Conservation (phyloP, 1,140 invertebrate genomes). For the Microplitis demolitor region DNA sequence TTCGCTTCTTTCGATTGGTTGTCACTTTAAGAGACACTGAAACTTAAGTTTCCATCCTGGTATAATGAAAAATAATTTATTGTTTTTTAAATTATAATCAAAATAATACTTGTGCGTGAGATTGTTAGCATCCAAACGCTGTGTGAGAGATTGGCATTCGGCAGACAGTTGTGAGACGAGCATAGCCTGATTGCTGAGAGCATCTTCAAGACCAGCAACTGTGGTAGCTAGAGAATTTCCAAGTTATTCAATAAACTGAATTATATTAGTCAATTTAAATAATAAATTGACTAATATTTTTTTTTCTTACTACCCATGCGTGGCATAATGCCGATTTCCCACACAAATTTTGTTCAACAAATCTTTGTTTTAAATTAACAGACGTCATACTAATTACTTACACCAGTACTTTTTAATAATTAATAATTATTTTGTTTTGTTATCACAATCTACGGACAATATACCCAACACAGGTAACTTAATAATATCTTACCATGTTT, state of each 20-base stretch:
- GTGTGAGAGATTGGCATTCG: slow-evolving; percentile 83
- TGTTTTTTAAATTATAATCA: slow-evolving; percentile 19
- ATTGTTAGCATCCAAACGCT: slow-evolving; percentile 82
- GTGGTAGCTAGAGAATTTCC: slow-evolving; percentile 73
- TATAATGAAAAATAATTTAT: slow-evolving; percentile 59
- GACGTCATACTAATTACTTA: slow-evolving; percentile 19
- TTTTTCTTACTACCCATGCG: slow-evolving; percentile 47
- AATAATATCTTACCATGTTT: slow-evolving; percentile 73
- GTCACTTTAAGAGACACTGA: no score
- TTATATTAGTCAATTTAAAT: slow-evolving; percentile 50
- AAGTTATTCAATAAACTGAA: not conserved
- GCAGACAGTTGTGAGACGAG: slow-evolving; percentile 85
- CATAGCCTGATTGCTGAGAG: slow-evolving; percentile 84
- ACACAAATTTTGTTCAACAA: slow-evolving; percentile 57
- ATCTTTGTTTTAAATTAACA: slow-evolving; percentile 28
- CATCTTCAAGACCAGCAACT: slow-evolving; percentile 81
- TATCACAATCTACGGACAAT: slow-evolving; percentile 41
- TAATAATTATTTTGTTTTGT: slow-evolving; percentile 23
- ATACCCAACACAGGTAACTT: slow-evolving; percentile 56
- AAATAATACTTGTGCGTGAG: slow-evolving; percentile 78
- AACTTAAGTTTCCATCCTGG: slow-evolving; percentile 29
- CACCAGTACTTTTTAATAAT: slow-evolving; percentile 1
- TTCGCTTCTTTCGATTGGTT: no score
- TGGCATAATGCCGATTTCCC: slow-evolving; percentile 58
- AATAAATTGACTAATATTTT: slow-evolving; percentile 46